These are phyloP conservation scores for Apantesis nais DNA, from an alignment of 2,888 invertebrate species.

Conservation along the genomic window DNA sequence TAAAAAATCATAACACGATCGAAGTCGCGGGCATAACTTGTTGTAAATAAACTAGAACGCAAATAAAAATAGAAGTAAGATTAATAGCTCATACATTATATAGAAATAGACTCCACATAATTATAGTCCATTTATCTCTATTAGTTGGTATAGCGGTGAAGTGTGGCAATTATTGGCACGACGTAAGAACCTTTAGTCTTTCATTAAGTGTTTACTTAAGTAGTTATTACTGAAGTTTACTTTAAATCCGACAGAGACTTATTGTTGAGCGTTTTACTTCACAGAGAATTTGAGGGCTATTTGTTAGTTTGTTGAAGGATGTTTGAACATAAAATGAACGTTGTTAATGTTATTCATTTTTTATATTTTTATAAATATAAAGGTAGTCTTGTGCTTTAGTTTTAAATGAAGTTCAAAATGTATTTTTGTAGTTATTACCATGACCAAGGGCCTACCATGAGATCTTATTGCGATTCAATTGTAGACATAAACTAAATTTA, in stretches of 20 bases:
- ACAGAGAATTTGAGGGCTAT: background rate
- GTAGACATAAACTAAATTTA: too few relatives aligned
- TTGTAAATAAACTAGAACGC: background rate
- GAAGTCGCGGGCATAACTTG: too few relatives aligned
- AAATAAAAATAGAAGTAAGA: constrained; percentile 1
- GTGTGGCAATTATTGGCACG: constrained; percentile 6
- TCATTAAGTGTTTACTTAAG: constrained; percentile 8
- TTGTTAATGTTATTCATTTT: too few relatives aligned
- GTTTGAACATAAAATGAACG: background rate
- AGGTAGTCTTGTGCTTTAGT: too few relatives aligned
- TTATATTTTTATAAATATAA: background rate
- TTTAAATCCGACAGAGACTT: constrained; percentile 7
- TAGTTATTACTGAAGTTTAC: constrained; percentile 12
- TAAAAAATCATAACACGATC: background rate
- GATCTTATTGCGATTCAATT: too few relatives aligned
- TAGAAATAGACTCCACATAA: constrained; percentile 7
- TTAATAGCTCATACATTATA: constrained; percentile 8
- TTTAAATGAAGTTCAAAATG: too few relatives aligned
- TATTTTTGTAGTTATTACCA: too few relatives aligned
- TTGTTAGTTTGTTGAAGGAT: background rate
- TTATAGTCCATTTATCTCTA: constrained; percentile 10
- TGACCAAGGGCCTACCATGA: too few relatives aligned
- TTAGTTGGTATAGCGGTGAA: constrained; percentile 1
- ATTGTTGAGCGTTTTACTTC: constrained; percentile 6
- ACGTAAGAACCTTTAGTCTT: constrained; percentile 2